Evolutionary conservation across 2,797 vertebrate genomes (phyloP).

Genomic region (Percopsis omiscomaycus): DNA sequence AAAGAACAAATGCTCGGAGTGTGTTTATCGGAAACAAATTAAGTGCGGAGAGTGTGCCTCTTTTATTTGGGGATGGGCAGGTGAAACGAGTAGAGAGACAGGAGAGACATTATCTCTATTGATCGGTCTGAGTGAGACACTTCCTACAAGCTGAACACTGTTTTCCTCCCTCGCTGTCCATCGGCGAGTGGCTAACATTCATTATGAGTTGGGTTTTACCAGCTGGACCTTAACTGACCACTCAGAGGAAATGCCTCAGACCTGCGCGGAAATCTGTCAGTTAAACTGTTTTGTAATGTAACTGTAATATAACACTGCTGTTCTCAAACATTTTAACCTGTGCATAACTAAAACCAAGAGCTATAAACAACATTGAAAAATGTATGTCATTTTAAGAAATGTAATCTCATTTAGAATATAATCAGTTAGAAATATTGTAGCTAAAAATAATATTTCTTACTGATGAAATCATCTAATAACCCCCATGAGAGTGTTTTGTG

Average conservation of each 20-base stretch:
- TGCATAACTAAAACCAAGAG: too few species aligned
- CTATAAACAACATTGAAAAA: too few species aligned
- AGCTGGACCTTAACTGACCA: slow-evolving; percentile 3
- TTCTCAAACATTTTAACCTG: too few species aligned
- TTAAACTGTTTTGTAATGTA: neutral
- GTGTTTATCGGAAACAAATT: too few species aligned
- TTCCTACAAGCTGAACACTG: slow-evolving; percentile 31
- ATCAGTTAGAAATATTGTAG: too few species aligned
- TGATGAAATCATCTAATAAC: too few species aligned
- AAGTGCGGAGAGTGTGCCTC: neutral
- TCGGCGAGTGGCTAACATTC: slow-evolving; percentile 28
- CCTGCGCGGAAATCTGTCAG: neutral
- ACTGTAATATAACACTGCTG: neutral
- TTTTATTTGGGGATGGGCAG: neutral
- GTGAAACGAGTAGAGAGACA: slow-evolving; percentile 5
- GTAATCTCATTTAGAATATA: too few species aligned
- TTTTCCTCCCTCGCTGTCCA: slow-evolving; percentile 23
- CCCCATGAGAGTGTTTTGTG: too few species aligned
- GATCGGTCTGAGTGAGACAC: slow-evolving; percentile 45
- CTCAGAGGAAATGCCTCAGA: slow-evolving; percentile 9
- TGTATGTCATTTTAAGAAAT: too few species aligned
- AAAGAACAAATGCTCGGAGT: too few species aligned
- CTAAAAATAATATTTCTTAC: too few species aligned
- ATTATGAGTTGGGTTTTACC: slow-evolving; percentile 11
- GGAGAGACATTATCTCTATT: slow-evolving; percentile 40